These are phyloP conservation scores for Dinomys branickii DNA, from an alignment of 2,113 vertebrate genomes.

Conservation along the genomic window DNA sequence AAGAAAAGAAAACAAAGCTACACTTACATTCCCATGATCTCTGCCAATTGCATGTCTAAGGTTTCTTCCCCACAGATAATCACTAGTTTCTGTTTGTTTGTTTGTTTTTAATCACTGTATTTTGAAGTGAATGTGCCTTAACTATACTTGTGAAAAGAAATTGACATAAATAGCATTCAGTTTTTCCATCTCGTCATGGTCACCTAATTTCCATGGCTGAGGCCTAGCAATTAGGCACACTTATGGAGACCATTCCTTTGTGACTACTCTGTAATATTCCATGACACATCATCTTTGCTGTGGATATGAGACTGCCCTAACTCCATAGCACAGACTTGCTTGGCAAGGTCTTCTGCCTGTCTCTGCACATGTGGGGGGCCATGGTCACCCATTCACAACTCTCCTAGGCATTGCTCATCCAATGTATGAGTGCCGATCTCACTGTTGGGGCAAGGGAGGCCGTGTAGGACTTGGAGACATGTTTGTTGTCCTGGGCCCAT, in stretches of 20 bases:
- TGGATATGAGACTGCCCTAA: not conserved
- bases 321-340: not conserved
- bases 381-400: not conserved
- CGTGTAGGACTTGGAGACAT: not conserved
- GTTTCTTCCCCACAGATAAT: not conserved
- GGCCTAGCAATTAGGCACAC: not conserved
- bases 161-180: not conserved
- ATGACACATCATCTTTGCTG: not conserved
- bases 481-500: not conserved
- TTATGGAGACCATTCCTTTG: not conserved
- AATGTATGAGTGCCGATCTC: not conserved
- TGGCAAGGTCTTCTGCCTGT: not conserved
- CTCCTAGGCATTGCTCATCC: not conserved
- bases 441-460: not conserved
- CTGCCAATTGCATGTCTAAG: not conserved
- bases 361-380: not conserved
- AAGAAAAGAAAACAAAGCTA: not conserved
- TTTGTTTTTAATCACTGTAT: not conserved
- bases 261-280: not conserved
- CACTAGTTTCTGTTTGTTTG: not conserved
- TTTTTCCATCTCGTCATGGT: not conserved
- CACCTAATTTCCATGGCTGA: too few relatives aligned
- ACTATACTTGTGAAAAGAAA: not conserved
- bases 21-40: too few relatives aligned
- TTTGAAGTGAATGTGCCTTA: not conserved